Evolutionary conservation across 2,797 vertebrate genomes (phyloP).

Genomic region (Remorina albescens): DNA sequence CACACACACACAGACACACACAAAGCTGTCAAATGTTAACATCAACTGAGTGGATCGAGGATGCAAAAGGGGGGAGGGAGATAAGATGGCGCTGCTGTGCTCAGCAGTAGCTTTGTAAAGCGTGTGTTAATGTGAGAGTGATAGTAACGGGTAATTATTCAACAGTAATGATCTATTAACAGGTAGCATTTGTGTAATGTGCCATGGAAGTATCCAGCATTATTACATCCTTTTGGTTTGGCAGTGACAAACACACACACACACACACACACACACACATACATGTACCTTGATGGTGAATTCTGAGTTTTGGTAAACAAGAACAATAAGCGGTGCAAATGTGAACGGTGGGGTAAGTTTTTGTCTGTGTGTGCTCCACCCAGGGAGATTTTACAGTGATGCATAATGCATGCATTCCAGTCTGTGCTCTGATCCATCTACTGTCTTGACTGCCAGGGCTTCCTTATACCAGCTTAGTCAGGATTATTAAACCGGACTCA

Average conservation of each 20-base stretch:
- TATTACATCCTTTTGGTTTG: conserved; percentile 50
- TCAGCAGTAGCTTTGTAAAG: conserved; percentile 71
- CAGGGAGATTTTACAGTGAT: conserved; percentile 75
- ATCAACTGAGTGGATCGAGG: conserved; percentile 45
- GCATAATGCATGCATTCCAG: conserved; percentile 83
- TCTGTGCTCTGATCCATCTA: conserved; percentile 81
- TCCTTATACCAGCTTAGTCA: conserved; percentile 82
- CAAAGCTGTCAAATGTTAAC: conserved; percentile 68
- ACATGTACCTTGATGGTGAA: conserved; percentile 38
- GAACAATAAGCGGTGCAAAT: conserved; percentile 75
- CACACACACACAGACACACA: conserved; percentile 60
- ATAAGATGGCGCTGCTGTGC: conserved; percentile 65
- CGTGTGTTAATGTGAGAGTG: conserved; percentile 49
- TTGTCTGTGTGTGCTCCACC: conserved; percentile 39
- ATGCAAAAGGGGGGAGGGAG: conserved; percentile 27
- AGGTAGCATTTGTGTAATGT: conserved; percentile 68
- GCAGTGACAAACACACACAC: conserved; percentile 41
- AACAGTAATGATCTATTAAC: conserved; percentile 80
- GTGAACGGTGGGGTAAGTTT: conserved; percentile 24
- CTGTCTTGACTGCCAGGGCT: conserved; percentile 79
- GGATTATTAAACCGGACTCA: conserved; percentile 87
- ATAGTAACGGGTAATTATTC: conserved; percentile 78
- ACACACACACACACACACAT: conserved; percentile 20
- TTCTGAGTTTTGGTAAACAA: conserved; percentile 56
- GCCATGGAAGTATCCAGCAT: conserved; percentile 49